A percentile compares a stretch with the other conserved stretches of the same genome.
These are phyloP conservation scores for Sicus ferrugineus DNA, from an alignment of 2,888 invertebrate species.

Conservation along the genomic window DNA sequence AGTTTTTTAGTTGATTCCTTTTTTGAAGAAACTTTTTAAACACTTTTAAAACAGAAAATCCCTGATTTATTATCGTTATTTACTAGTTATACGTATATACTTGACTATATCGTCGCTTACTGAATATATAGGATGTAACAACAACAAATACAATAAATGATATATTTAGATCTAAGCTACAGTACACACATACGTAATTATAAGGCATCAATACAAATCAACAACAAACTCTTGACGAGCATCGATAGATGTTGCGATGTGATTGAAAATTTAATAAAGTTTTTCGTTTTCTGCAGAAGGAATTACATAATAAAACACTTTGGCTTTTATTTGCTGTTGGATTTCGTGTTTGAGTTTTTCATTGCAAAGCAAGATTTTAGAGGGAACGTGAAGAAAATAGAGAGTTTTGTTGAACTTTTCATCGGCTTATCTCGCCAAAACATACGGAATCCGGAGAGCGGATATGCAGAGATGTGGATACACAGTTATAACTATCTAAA, in stretches of 20 bases:
- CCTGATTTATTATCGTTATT: background rate
- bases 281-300: background rate
- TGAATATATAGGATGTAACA: background rate
- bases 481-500: too few relatives aligned
- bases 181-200: background rate
- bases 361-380: background rate
- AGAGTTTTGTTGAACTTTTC: too few relatives aligned
- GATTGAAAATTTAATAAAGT: background rate
- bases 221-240: background rate
- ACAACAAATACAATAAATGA: background rate
- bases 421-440: too few relatives aligned
- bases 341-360: background rate
- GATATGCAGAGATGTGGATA: too few relatives aligned
- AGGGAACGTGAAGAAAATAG: too few relatives aligned
- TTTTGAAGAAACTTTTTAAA: background rate
- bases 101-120: background rate
- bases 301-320: background rate
- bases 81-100: background rate
- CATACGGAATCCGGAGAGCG: too few relatives aligned
- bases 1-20: background rate
- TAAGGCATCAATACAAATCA: background rate
- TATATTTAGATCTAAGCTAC: too few relatives aligned
- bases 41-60: conserved; percentile 2
- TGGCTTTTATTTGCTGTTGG: background rate
- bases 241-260: background rate